Base-by-base conservation (phyloP, 2,113 vertebrate genomes). In the Amazona guildingii region DNA sequence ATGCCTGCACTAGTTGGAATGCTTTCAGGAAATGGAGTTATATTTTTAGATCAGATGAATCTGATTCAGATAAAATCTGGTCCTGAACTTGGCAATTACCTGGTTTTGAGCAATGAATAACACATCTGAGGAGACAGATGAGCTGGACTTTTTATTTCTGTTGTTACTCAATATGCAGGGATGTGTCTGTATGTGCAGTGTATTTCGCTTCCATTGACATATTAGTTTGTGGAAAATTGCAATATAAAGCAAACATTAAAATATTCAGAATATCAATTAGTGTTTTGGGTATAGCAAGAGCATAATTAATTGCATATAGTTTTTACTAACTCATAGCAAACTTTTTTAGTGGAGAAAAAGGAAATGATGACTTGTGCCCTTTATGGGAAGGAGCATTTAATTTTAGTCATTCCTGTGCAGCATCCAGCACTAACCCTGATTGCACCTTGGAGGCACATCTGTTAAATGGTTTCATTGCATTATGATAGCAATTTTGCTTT, bases 1-100 rank as follows among this genome's bases (percentile, higher is more conserved):
- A 68, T 67, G n/a, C 21, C 37, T 86, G 69, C 17, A 43, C 21
- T 74, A 59, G 41, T 37, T 84, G 31, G 48, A 88, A 77, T 75
- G 24, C 39, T 92, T 86, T 94, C 57, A 83, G 59, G 27, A 83
- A 91, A 73, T 3, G 6, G 18, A 17, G 13, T 63, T 83, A 92
- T 95, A 87, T 72, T 84, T 96, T 89, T 91, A 89, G 81, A 63
- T 75, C 77, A 85, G 78, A 66, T 81, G 3, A 91, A 68, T 85
- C 33, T 39, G 57, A 93, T 83, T 13, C 10, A 93, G 78, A 86
- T 68, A 84, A 79, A 92, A 76, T 62, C 77, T 87, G 68, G 77
- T 69, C 62, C 61, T 86, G 55, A 84, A 44, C 29, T 86, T 89
- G 41, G 23, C 55, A 82, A 44, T 78, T 95, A 75, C 4, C 2